phyloP scores from a whole-genome alignment of 2,113 vertebrate genomes.

The Uria lomvia region DNA sequence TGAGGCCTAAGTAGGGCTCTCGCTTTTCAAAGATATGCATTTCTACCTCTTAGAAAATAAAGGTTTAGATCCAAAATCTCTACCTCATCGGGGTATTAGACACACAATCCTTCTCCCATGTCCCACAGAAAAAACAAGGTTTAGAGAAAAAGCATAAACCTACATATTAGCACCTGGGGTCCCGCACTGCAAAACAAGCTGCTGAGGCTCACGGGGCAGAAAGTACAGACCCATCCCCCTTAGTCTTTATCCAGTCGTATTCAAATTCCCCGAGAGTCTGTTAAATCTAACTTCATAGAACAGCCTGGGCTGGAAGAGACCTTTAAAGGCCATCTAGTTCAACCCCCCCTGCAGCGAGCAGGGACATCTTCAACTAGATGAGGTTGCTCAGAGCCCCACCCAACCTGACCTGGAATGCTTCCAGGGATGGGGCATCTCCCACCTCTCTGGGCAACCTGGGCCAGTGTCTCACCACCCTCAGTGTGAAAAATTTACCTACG shows the following conservation, averaged over 20 bases:
- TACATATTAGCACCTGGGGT: neutral
- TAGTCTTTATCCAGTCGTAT: neutral
- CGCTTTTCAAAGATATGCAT: neutral
- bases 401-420: neutral
- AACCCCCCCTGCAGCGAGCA: neutral
- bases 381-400: neutral
- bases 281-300: neutral
- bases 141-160: neutral
- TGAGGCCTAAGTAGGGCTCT: neutral
- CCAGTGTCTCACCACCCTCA: neutral
- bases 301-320: neutral
- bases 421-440: neutral
- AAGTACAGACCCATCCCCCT: neutral
- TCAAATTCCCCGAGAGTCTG: neutral
- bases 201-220: neutral
- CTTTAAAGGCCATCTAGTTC: neutral
- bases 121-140: neutral
- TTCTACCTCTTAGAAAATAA: neutral
- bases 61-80: neutral
- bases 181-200: fast-evolving
- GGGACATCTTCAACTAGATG: neutral
- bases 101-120: fast-evolving
- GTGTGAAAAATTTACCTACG: neutral
- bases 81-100: neutral
- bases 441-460: neutral